Conservation (phyloP, 2,113 vertebrate species). For the Tachysurus vachellii region DNA sequence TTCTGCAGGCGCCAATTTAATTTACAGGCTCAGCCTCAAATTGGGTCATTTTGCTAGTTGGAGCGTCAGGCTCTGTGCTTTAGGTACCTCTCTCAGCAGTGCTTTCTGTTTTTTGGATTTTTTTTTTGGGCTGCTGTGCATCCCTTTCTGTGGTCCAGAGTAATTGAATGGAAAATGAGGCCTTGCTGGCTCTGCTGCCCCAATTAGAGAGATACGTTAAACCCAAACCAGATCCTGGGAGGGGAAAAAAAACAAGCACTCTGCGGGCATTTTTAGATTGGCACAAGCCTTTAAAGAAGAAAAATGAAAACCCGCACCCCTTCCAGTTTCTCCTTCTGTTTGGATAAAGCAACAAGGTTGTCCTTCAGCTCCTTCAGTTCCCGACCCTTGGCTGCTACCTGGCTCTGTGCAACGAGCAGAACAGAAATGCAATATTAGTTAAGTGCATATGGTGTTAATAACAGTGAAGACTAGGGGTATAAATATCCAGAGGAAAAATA, state of each 20-base stretch:
- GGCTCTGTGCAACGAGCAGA: slow-evolving; percentile 73
- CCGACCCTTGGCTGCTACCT: slow-evolving; percentile 87
- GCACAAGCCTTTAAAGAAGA: slow-evolving; percentile 61
- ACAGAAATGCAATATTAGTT: slow-evolving; percentile 44
- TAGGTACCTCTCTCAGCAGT: slow-evolving; percentile 50
- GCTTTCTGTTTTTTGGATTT: slow-evolving; percentile 59
- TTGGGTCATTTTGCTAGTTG: slow-evolving; percentile 69
- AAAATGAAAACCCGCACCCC: slow-evolving; percentile 71
- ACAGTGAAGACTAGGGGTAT: background rate
- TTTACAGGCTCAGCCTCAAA: slow-evolving; percentile 78
- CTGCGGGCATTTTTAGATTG: slow-evolving; percentile 59
- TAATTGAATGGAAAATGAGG: slow-evolving; percentile 77
- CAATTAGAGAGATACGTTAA: slow-evolving; percentile 74
- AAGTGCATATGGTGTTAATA: background rate
- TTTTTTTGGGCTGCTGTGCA: slow-evolving; percentile 56
- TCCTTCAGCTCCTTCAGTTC: slow-evolving; percentile 84
- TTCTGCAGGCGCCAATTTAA: slow-evolving; percentile 74
- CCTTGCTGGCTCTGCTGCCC: slow-evolving; percentile 69
- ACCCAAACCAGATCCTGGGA: slow-evolving; percentile 59
- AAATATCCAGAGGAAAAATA: background rate
- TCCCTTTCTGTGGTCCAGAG: slow-evolving; percentile 70
- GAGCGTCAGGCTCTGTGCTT: slow-evolving; percentile 38
- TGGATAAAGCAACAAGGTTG: slow-evolving; percentile 75
- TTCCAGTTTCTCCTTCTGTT: slow-evolving; percentile 83
- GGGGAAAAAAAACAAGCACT: slow-evolving; percentile 12